phyloP scores from a whole-genome alignment of 2,797 vertebrate genomes.

The Babyrousa celebensis region DNA sequence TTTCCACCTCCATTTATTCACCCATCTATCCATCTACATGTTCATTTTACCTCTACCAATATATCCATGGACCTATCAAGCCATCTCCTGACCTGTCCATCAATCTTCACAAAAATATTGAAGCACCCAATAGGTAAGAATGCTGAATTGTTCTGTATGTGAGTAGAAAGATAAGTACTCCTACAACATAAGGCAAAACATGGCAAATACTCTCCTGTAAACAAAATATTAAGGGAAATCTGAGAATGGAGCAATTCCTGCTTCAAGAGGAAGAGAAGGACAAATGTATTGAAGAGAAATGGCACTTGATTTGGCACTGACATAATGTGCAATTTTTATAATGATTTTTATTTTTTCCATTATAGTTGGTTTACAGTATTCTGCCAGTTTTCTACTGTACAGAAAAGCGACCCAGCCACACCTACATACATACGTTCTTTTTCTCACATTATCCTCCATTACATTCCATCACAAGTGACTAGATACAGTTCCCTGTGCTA shows the following conservation, averaged over 20 bases:
- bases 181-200: neutral
- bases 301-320: neutral
- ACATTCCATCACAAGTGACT: too few species aligned
- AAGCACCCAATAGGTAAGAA: neutral
- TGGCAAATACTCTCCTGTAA: neutral
- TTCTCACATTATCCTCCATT: too few species aligned
- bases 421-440: too few species aligned
- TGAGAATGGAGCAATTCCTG: neutral
- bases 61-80: neutral
- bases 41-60: neutral
- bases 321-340: constrained; percentile 8
- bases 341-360: too few species aligned
- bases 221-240: neutral
- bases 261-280: neutral
- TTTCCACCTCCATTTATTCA: neutral
- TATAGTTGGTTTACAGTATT: too few species aligned
- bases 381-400: too few species aligned
- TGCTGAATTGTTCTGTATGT: neutral
- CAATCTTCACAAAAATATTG: neutral
- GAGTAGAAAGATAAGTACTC: neutral
- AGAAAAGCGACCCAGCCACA: too few species aligned
- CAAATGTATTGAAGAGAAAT: constrained; percentile 15
- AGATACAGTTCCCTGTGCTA: too few species aligned
- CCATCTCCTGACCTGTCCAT: neutral
- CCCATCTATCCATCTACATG: neutral